A percentile compares a stretch with the other conserved stretches of the same genome.
Conservation (phyloP, 2,888 invertebrate species). For the Drosophila prolongata region DNA sequence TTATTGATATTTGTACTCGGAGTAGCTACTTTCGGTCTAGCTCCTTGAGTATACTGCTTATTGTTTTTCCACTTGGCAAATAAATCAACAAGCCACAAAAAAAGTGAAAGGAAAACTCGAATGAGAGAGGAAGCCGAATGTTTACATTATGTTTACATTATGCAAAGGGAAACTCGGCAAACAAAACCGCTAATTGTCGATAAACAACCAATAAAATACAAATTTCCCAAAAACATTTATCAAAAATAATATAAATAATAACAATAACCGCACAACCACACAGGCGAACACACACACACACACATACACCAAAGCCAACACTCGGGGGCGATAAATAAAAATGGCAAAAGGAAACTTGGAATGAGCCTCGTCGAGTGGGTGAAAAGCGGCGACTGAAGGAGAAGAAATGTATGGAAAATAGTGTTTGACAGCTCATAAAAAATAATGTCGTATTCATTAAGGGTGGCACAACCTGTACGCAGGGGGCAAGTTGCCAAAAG, state of each 20-base stretch:
- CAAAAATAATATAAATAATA: conserved; percentile 78
- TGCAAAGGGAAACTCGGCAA: conserved; percentile 54
- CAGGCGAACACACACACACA: conserved; percentile 41
- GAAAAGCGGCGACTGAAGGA: conserved; percentile 24
- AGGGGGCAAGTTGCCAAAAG: conserved; percentile 63
- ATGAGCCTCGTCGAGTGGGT: conserved; percentile 38
- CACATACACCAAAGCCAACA: conserved; percentile 42
- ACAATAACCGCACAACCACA: conserved; percentile 59
- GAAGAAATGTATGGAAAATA: conserved; percentile 77
- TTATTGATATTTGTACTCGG: conserved; percentile 16
- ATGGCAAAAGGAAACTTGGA: conserved; percentile 71
- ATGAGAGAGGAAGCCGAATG: conserved; percentile 15
- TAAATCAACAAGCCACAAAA: conserved; percentile 33
- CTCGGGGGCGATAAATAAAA: conserved; percentile 66
- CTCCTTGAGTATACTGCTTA: conserved; percentile 5
- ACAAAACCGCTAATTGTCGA: conserved; percentile 78
- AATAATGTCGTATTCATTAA: conserved; percentile 79
- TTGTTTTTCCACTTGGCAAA: conserved; percentile 29
- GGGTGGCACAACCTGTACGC: conserved; percentile 56
- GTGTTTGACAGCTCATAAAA: conserved; percentile 82
- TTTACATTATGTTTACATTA: conserved; percentile 38
- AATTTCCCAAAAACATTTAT: conserved; percentile 78
- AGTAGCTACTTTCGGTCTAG: conserved; percentile 7
- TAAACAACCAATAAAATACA: conserved; percentile 79
- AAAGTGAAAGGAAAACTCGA: not conserved